A percentile compares a stretch with the other conserved stretches of the same genome.
These are phyloP conservation scores for Heterotilapia buettikoferi DNA, from an alignment of 2,113 vertebrate genomes.

Conservation along the genomic window DNA sequence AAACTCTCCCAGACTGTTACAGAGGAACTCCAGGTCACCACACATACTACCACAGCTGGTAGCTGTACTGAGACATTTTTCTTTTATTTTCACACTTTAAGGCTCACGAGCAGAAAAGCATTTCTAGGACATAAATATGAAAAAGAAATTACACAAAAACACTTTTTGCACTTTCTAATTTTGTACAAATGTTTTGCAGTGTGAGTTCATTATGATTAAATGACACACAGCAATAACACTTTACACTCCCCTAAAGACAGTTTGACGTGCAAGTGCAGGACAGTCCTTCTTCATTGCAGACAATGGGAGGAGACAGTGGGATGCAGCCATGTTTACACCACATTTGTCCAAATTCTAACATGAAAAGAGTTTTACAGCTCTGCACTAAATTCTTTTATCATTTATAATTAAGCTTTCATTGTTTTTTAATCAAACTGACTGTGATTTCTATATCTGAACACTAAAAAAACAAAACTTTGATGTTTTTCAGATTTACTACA, in stretches of 20 bases:
- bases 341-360: not conserved
- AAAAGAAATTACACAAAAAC: not conserved
- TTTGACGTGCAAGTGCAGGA: not conserved
- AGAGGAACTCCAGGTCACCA: not conserved
- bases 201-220: not conserved
- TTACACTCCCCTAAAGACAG: not conserved
- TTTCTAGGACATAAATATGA: not conserved
- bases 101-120: not conserved
- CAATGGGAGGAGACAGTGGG: not conserved
- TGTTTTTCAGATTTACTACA: not conserved
- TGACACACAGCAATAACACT: not conserved
- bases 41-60: not conserved
- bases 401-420: not conserved
- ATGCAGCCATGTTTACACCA: not conserved
- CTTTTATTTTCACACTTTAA: not conserved
- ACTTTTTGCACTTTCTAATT: not conserved
- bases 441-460: not conserved
- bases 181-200: not conserved
- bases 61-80: not conserved
- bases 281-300: not conserved
- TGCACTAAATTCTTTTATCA: not conserved
- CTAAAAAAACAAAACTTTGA: fast-evolving
- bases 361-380: not conserved
- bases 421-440: not conserved
- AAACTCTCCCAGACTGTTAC: not conserved